phyloP scores from a whole-genome alignment of 2,797 vertebrate species.

The Strix occidentalis region DNA sequence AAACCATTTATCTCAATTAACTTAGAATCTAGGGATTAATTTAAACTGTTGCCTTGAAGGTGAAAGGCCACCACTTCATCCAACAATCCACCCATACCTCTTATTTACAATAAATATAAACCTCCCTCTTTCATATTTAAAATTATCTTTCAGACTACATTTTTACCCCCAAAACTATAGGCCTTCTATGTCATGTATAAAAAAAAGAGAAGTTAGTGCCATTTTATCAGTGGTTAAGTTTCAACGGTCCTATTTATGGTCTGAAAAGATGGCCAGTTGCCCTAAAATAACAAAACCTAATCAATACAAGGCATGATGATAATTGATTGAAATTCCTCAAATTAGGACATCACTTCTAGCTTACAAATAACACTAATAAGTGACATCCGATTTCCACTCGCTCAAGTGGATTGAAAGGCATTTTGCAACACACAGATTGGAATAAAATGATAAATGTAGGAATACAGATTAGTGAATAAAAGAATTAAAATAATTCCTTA shows the following conservation, averaged over 20 bases:
- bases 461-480: background rate
- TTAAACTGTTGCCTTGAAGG: conserved; percentile 67
- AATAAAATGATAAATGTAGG: background rate
- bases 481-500: background rate
- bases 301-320: conserved; percentile 50
- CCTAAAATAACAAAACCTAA: conserved; percentile 47
- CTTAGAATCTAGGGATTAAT: conserved; percentile 65
- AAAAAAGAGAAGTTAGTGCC: background rate
- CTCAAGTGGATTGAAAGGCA: conserved; percentile 24
- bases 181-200: background rate
- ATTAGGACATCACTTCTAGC: conserved; percentile 44
- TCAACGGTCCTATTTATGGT: background rate
- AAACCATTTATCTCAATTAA: conserved; percentile 77
- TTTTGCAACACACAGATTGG: background rate
- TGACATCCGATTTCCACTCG: background rate
- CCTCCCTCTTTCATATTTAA: background rate
- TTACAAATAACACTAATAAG: conserved; percentile 53
- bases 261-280: background rate
- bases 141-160: background rate
- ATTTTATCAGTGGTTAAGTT: conserved; percentile 21
- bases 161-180: background rate
- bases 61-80: conserved; percentile 66
- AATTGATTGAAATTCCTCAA: conserved; percentile 59
- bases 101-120: conserved; percentile 32
- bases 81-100: background rate